A percentile compares a stretch with the other conserved stretches of the same genome.
These are phyloP conservation scores for Cephus spinipes DNA, from an alignment of 2,888 invertebrate species.

Conservation along the genomic window DNA sequence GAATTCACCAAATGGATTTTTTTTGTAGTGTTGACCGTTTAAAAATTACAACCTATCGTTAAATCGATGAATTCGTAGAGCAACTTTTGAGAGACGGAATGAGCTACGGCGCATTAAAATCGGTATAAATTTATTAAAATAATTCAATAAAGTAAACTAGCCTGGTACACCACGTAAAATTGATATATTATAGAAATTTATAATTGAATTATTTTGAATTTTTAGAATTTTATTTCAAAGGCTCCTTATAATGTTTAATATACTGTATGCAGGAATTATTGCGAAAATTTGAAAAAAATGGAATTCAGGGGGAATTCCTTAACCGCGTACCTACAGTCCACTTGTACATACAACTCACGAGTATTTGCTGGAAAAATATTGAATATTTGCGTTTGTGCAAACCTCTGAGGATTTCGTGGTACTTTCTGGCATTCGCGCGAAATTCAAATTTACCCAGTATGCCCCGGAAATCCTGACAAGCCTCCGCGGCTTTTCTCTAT, in stretches of 20 bases:
- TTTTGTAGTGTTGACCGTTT: too few species aligned
- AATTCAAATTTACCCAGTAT: slow-evolving; percentile 45
- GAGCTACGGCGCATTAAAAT: too few species aligned
- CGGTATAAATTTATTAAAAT: too few species aligned
- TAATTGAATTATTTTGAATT: not conserved
- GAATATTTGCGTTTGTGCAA: slow-evolving; percentile 45
- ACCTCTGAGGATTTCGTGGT: not conserved
- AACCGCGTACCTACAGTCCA: not conserved
- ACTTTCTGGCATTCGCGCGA: slow-evolving; percentile 23
- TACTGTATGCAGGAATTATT: not conserved
- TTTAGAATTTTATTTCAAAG: not conserved
- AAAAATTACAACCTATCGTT: too few species aligned
- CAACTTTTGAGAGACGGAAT: too few species aligned
- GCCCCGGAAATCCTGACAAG: slow-evolving; percentile 35
- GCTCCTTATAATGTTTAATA: not conserved
- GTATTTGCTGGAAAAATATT: slow-evolving; percentile 52
- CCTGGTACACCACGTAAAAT: not conserved
- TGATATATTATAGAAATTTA: not conserved
- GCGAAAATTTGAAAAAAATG: not conserved
- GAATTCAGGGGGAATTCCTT: not conserved
- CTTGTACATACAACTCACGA: not conserved
- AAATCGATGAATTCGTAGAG: too few species aligned
- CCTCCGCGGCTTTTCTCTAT: not conserved
- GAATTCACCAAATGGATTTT: too few species aligned
- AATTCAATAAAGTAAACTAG: not conserved